Evolutionary conservation across 2,113 vertebrate species (phyloP), one percentile per base, ranked within the genome.

Genomic region (Sinocyclocheilus anophthalmus): DNA sequence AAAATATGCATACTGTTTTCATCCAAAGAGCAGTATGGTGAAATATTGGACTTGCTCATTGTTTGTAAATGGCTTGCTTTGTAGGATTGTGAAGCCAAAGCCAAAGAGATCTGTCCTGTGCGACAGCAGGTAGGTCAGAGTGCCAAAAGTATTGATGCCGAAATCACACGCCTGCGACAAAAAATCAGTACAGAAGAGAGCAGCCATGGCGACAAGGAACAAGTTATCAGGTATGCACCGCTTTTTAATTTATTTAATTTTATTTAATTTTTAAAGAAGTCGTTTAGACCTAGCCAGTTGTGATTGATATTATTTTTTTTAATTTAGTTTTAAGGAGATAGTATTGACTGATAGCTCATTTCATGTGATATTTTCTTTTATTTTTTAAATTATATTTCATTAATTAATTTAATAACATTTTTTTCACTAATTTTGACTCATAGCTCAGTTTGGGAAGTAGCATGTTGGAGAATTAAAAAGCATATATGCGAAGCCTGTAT

Each of bases 121-220:
- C 92, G 94, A 50, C 92, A 95, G 81, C 91, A 91, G 84, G 93
- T 96, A 42, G 91, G 91, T 85, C 94, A 95, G 77, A 96, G 94
- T 53, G 91, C 95, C 18, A 96, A 93, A 84, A 95, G 94, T 84
- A 94, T 97, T 37, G 95, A 96, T 89, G 93, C 92, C 63, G 96
- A 97, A 94, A 97, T 97, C 89, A 96, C 93, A 86, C 92, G 92
- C 67, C 93, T 97, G 88, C 94, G 95, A 84, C 93, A 94, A 37
- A 96, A 88, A 82, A 96, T 97, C 90, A 94, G 92, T 84, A 91
- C 93, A 45, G 95, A 95, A 77, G 95, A 91, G 89, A 90, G 92
- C 86, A 95, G 88, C 89, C 94, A 94, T 72, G 97, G 97, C 70
- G 94, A 96, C 90, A 94, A 95, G 89, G 95, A 97, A 77, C 95